phyloP scores from a whole-genome alignment of 1,140 invertebrate species.

The Leptopilina clavipes region DNA sequence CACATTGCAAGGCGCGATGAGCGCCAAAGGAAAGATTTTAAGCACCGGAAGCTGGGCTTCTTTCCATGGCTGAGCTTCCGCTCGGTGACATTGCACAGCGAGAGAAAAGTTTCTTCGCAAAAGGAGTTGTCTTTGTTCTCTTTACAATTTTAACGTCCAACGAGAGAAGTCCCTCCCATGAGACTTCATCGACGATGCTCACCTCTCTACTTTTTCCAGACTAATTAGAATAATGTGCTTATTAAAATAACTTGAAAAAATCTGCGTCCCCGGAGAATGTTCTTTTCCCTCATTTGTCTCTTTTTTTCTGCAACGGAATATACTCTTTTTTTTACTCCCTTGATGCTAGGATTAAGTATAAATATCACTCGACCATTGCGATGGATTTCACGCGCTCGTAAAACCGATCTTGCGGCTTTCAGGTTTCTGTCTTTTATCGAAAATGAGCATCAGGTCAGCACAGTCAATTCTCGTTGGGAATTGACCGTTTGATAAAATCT shows the following conservation, averaged over 20 bases:
- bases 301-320: neutral
- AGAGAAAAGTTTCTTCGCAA: conserved; percentile 47
- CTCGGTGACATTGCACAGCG: conserved; percentile 36
- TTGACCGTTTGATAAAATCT: neutral
- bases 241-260: conserved; percentile 22
- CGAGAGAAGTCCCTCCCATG: neutral
- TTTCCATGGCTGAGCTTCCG: conserved; percentile 46
- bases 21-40: conserved; percentile 51
- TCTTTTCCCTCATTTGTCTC: neutral
- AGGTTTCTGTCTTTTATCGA: conserved; percentile 15
- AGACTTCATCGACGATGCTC: neutral
- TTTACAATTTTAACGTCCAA: conserved; percentile 41
- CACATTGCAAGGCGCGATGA: conserved; percentile 43
- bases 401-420: neutral
- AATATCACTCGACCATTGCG: neutral
- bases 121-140: conserved; percentile 48
- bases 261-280: neutral
- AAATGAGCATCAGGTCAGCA: conserved; percentile 9
- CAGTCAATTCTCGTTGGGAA: conserved; percentile 7
- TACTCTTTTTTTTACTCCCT: conserved; percentile 10
- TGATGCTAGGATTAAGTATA: conserved; percentile 2
- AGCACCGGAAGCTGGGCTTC: conserved; percentile 50
- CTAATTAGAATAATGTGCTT: conserved; percentile 30
- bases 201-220: conserved; percentile 5
- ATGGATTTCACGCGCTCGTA: conserved; percentile 19